Conservation (phyloP, 2,113 vertebrate species). For the Chionomys nivalis region DNA sequence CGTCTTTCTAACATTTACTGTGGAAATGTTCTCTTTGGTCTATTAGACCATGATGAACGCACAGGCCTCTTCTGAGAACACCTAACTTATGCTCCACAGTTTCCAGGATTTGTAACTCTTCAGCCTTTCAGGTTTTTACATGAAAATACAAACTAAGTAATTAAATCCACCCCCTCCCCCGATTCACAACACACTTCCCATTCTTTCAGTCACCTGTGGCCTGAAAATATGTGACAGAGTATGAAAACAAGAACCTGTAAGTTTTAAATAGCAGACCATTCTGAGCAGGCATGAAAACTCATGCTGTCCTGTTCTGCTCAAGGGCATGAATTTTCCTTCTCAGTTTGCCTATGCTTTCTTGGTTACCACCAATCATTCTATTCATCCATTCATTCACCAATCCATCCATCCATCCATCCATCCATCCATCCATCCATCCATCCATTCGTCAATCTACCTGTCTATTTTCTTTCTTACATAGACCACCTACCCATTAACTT, state of each 20-base stretch:
- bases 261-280: background rate
- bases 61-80: background rate
- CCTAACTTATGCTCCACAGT: background rate
- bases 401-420: too few species aligned
- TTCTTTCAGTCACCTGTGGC: background rate
- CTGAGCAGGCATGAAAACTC: background rate
- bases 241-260: background rate
- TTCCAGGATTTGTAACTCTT: slow-evolving; percentile 30
- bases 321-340: too few species aligned
- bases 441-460: background rate
- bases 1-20: background rate
- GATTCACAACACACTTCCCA: background rate
- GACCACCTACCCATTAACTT: too few species aligned
- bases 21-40: slow-evolving; percentile 31
- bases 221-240: background rate
- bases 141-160: slow-evolving; percentile 14
- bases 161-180: background rate
- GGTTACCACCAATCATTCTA: background rate
- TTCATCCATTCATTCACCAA: too few species aligned
- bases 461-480: background rate
- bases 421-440: background rate
- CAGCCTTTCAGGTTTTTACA: slow-evolving; percentile 3
- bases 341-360: background rate
- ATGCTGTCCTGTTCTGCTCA: background rate
- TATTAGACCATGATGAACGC: background rate